Evolutionary conservation across 2,113 vertebrate genomes (phyloP).

Genomic region (Neopipo cinnamomea): DNA sequence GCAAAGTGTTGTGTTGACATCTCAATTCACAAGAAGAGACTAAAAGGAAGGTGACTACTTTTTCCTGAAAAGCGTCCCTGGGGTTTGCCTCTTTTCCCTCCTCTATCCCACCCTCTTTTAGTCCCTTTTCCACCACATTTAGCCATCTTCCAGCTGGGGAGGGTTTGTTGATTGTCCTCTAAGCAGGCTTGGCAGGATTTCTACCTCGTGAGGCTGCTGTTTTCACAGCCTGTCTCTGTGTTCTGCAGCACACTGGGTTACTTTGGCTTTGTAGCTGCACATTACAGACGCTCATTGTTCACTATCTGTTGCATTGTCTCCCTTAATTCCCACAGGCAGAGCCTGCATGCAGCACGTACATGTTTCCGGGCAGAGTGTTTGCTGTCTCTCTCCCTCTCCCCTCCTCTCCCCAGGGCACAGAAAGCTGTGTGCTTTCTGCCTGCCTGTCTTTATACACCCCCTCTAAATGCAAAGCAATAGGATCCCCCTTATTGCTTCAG

Average conservation of each 20-base stretch:
- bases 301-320: conserved; percentile 16
- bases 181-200: conserved; percentile 37
- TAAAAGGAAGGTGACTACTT: neutral
- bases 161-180: neutral
- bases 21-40: neutral
- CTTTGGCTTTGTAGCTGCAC: conserved; percentile 9
- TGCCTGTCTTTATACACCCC: neutral
- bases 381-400: neutral
- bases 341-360: neutral
- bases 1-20: neutral
- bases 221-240: conserved; percentile 1
- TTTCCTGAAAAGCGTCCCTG: neutral
- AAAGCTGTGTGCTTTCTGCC: neutral
- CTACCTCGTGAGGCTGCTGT: conserved; percentile 2
- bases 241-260: neutral
- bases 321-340: conserved; percentile 14
- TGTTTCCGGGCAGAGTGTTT: neutral
- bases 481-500: neutral
- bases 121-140: neutral
- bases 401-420: neutral
- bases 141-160: conserved; percentile 5
- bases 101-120: neutral
- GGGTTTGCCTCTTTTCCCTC: neutral
- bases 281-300: conserved; percentile 30
- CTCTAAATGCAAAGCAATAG: neutral